These are phyloP conservation scores for Sialia sialis DNA, from an alignment of 2,113 vertebrate genomes.

Conservation along the genomic window DNA sequence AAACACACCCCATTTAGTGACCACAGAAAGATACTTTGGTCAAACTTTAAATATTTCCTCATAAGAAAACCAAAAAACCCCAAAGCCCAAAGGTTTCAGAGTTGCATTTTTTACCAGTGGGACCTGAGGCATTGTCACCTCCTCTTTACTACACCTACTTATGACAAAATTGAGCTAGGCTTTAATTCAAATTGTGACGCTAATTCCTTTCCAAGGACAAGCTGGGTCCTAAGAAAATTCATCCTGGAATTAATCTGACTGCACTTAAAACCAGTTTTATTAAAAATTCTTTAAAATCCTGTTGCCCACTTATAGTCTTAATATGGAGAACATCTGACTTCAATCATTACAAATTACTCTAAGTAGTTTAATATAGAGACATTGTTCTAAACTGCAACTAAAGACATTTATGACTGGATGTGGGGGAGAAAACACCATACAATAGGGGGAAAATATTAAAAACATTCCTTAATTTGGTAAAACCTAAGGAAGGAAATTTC, in stretches of 20 bases:
- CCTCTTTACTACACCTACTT: not conserved
- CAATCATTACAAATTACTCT: not conserved
- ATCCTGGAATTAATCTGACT: not conserved
- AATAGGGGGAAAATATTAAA: not conserved
- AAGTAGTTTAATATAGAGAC: not conserved
- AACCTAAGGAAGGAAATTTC: not conserved
- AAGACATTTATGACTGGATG: not conserved
- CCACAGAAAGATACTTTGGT: not conserved
- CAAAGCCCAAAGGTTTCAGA: not conserved
- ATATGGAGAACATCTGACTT: not conserved
- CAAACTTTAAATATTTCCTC: not conserved
- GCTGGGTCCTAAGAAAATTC: not conserved
- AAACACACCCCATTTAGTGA: fast-evolving
- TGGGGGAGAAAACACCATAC: not conserved
- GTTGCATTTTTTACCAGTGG: not conserved
- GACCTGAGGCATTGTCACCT: not conserved
- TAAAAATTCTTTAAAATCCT: not conserved
- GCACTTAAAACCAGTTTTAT: not conserved
- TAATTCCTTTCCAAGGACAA: not conserved
- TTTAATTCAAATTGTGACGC: not conserved
- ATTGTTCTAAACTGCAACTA: not conserved
- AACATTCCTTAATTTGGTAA: not conserved
- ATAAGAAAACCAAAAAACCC: not conserved
- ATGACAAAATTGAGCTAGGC: not conserved
- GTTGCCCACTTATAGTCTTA: not conserved